A percentile compares a stretch with the other conserved stretches of the same genome.
Conservation (phyloP, 2,888 invertebrate genomes). For the Glyphotaelius pellucidus region DNA sequence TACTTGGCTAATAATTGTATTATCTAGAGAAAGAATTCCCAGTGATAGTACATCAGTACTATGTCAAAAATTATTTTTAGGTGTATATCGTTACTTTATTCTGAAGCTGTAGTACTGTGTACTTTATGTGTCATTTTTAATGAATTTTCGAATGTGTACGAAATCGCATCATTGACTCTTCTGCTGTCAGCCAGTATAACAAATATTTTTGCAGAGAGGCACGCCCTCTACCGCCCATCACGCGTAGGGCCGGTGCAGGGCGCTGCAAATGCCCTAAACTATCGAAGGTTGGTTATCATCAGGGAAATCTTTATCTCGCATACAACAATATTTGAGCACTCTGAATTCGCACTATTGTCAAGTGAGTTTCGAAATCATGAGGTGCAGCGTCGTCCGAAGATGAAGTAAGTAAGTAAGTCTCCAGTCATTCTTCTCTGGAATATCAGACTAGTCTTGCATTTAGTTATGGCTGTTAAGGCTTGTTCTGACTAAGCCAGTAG, state of each 20-base stretch:
- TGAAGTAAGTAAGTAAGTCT: too few species aligned
- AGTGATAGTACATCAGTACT: too few species aligned
- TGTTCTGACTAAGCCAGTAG: too few species aligned
- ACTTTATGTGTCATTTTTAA: not conserved
- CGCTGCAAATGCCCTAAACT: not conserved
- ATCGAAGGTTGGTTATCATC: not conserved
- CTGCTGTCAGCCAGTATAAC: not conserved
- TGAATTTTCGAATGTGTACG: not conserved
- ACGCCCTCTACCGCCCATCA: not conserved
- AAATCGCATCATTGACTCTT: not conserved
- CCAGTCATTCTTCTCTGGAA: too few species aligned
- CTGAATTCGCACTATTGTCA: not conserved
- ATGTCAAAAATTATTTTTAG: not conserved
- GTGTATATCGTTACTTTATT: not conserved
- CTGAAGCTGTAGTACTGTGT: too few species aligned
- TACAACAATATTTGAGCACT: not conserved
- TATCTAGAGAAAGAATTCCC: not conserved
- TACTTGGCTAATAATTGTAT: not conserved
- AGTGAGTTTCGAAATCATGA: not conserved
- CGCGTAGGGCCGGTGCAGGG: not conserved
- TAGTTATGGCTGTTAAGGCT: too few species aligned
- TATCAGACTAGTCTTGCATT: too few species aligned
- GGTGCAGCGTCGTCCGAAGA: not conserved
- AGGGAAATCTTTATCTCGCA: not conserved
- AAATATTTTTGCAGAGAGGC: not conserved